Evolutionary conservation across 2,113 vertebrate genomes (phyloP).

Genomic region (Lampris megalopsis): DNA sequence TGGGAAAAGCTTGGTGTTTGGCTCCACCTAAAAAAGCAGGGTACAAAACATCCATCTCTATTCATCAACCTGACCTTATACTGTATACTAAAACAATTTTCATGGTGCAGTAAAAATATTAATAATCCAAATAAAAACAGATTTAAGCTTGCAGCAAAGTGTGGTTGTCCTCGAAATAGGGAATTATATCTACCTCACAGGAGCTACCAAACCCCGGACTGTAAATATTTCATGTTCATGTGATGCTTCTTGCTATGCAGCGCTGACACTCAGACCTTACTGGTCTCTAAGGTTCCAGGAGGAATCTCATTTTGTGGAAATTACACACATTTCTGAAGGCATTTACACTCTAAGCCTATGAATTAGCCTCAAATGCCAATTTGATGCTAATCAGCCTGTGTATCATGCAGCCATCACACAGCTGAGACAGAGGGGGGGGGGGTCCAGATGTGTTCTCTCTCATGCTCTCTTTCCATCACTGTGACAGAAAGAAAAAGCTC

Average conservation of each 20-base stretch:
- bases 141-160: not conserved
- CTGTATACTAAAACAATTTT: not conserved
- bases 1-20: conserved; percentile 95
- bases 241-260: not conserved
- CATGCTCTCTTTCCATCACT: not conserved
- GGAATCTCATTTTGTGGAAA: not conserved
- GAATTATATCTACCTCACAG: not conserved
- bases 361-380: conserved; percentile 25
- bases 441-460: not conserved
- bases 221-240: not conserved
- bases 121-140: not conserved
- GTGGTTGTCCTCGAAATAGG: not conserved
- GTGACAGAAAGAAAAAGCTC: conserved; percentile 11
- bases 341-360: conserved; percentile 19
- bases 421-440: conserved; percentile 5
- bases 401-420: conserved; percentile 39
- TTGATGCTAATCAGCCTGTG: conserved; percentile 28
- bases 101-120: not conserved
- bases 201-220: not conserved
- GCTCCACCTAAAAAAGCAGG: conserved; percentile 87
- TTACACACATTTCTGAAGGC: conserved; percentile 19
- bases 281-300: not conserved
- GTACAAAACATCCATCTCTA: not conserved
- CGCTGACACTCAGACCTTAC: not conserved
- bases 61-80: not conserved